phyloP scores from a whole-genome alignment of 2,888 invertebrate species.

The Synanthedon andrenaeformis region DNA sequence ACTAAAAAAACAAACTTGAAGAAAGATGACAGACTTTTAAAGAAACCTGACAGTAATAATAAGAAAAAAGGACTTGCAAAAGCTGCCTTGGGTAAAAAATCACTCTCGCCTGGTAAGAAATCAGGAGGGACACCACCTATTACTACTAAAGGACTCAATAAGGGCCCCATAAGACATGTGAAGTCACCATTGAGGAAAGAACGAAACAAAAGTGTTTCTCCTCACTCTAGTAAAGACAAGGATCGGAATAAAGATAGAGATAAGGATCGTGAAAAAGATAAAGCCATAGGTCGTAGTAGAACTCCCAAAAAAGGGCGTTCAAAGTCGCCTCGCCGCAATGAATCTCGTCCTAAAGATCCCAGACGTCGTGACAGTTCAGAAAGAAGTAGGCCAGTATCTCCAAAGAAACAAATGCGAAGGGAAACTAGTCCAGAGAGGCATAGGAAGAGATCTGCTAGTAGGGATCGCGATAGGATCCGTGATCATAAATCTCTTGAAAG shows the following conservation, averaged over 20 bases:
- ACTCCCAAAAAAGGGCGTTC: conserved; percentile 59
- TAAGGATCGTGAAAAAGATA: conserved; percentile 62
- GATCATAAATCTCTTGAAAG: conserved; percentile 59
- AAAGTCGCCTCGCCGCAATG: conserved; percentile 49
- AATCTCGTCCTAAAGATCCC: conserved; percentile 48
- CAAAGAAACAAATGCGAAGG: conserved; percentile 52
- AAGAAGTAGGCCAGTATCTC: conserved; percentile 60
- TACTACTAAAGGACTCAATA: conserved; percentile 48
- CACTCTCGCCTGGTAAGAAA: conserved; percentile 62
- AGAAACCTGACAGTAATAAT: conserved; percentile 39
- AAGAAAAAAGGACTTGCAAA: conserved; percentile 50
- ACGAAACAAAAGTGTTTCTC: conserved; percentile 52
- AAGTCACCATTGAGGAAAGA: conserved; percentile 60
- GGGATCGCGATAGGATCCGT: conserved; percentile 66
- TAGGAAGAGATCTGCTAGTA: conserved; percentile 48
- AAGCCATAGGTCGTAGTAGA: conserved; percentile 59
- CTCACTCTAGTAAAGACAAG: conserved; percentile 54
- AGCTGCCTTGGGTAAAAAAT: conserved; percentile 52
- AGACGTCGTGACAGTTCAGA: conserved; percentile 61
- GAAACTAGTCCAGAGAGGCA: conserved; percentile 55
- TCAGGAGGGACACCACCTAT: conserved; percentile 65
- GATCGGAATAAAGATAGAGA: conserved; percentile 63
- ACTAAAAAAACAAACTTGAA: conserved; percentile 52
- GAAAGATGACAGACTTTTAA: conserved; percentile 52
- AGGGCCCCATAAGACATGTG: conserved; percentile 44